These are phyloP conservation scores for Willowsia nigromaculata DNA, from an alignment of 2,888 invertebrate genomes.

Conservation along the genomic window DNA sequence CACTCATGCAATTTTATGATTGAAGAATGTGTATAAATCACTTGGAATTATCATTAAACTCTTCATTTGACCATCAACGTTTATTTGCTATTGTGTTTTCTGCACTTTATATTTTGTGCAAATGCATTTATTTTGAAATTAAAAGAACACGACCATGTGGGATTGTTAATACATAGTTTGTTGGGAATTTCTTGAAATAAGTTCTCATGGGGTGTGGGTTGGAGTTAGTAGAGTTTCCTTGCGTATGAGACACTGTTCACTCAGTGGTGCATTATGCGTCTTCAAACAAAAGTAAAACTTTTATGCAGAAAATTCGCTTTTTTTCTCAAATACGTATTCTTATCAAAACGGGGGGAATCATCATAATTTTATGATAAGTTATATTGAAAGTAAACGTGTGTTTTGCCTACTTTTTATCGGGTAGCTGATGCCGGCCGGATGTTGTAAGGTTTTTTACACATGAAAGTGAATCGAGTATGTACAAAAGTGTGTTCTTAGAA, in stretches of 20 bases:
- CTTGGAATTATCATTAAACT: conserved; percentile 44
- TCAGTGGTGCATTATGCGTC: too few species aligned
- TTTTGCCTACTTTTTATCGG: neutral
- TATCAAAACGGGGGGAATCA: too few species aligned
- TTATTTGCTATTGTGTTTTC: neutral
- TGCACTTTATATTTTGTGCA: neutral
- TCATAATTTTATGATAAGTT: too few species aligned
- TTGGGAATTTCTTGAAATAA: conserved; percentile 60
- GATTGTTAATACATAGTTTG: neutral
- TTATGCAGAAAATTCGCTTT: conserved; percentile 29
- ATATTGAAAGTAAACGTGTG: too few species aligned
- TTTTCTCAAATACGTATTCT: too few species aligned
- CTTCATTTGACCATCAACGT: conserved; percentile 41
- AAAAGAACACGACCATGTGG: conserved; percentile 51
- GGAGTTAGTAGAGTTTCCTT: conserved; percentile 25
- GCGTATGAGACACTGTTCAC: conserved; percentile 52
- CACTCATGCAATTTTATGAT: neutral
- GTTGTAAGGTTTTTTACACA: conserved; percentile 55
- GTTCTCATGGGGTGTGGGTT: conserved; percentile 27
- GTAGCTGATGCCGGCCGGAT: conserved; percentile 66
- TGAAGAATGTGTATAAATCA: conserved; percentile 31
- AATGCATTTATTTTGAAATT: neutral
- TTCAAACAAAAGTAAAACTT: conserved; percentile 22
- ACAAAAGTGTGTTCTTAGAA: conserved; percentile 32
- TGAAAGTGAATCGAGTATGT: conserved; percentile 16